These are phyloP conservation scores for Ptychadena robeensis DNA, from an alignment of 2,797 vertebrate species.

Conservation along the genomic window DNA sequence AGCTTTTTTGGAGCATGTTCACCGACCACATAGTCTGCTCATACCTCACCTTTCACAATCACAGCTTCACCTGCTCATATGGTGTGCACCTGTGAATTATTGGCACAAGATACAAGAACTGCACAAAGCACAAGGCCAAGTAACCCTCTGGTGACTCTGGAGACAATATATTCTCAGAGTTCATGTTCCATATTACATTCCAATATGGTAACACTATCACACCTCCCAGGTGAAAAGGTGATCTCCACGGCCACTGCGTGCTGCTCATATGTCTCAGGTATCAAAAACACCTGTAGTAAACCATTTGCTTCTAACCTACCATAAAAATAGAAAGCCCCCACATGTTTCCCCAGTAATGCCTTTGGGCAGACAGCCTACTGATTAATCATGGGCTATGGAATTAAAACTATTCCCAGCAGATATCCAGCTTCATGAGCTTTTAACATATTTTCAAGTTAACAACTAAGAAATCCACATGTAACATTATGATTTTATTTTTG, in stretches of 20 bases:
- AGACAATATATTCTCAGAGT: slow-evolving; percentile 59
- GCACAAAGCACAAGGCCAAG: slow-evolving; percentile 55
- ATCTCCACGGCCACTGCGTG: slow-evolving; percentile 48
- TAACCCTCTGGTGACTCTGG: slow-evolving; percentile 55
- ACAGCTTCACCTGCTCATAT: slow-evolving; percentile 59
- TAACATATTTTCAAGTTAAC: slow-evolving; percentile 35
- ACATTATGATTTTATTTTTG: not conserved
- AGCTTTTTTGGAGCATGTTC: slow-evolving; percentile 34
- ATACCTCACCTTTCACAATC: slow-evolving; percentile 53
- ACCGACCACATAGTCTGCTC: slow-evolving; percentile 48
- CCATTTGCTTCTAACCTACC: slow-evolving; percentile 33
- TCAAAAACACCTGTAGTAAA: slow-evolving; percentile 58
- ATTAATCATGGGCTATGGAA: slow-evolving; percentile 53
- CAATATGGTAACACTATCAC: slow-evolving; percentile 61
- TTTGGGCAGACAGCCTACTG: slow-evolving; percentile 45
- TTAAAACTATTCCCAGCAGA: slow-evolving; percentile 54
- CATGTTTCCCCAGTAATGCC: slow-evolving; percentile 38
- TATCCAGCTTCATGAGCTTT: slow-evolving; percentile 32
- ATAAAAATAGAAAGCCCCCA: slow-evolving; percentile 41
- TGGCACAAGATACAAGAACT: slow-evolving; percentile 52
- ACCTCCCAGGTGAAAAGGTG: slow-evolving; percentile 60
- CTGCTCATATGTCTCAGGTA: slow-evolving; percentile 58
- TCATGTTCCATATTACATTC: slow-evolving; percentile 60
- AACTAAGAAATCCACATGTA: slow-evolving; percentile 36
- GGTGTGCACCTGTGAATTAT: slow-evolving; percentile 59